Percentiles rank a stretch among this genome's conserved stretches.
Conservation (phyloP, 2,797 vertebrate species). For the Jordanella pulchra region DNA sequence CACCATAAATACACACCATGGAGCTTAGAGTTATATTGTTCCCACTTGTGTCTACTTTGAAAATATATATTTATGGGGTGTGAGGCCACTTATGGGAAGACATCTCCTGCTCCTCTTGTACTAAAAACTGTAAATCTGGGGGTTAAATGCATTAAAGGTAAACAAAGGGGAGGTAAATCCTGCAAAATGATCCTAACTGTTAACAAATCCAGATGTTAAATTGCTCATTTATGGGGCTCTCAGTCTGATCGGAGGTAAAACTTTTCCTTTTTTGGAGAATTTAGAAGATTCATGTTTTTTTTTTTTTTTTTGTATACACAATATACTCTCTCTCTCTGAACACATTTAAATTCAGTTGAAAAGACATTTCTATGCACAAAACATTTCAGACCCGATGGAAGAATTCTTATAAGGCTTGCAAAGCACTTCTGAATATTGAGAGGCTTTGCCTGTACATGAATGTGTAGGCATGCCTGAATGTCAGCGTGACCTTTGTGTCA, state of each 20-base stretch:
- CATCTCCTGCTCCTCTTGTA: neutral
- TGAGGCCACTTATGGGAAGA: conserved; percentile 33
- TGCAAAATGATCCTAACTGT: neutral
- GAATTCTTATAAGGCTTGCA: conserved; percentile 17
- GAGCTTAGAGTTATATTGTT: conserved; percentile 11
- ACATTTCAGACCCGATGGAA: neutral
- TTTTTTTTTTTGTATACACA: neutral
- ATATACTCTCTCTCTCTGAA: neutral
- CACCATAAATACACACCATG: neutral
- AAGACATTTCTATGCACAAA: neutral
- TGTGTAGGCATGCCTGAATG: conserved; percentile 37
- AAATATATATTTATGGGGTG: conserved; percentile 21
- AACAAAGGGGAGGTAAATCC: conserved; percentile 14
- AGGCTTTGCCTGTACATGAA: conserved; percentile 51
- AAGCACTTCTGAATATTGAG: conserved; percentile 19
- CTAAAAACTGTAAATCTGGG: conserved; percentile 24
- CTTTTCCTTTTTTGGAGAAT: conserved; percentile 26
- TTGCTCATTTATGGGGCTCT: neutral
- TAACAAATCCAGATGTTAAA: conserved; percentile 8
- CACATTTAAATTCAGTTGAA: neutral
- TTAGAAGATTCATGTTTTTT: conserved; percentile 8
- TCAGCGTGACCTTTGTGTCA: conserved; percentile 16
- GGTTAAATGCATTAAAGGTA: neutral
- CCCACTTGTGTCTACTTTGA: conserved; percentile 13
- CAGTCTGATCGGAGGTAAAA: neutral